A percentile compares a stretch with the other conserved stretches of the same genome.
phyloP scores from a whole-genome alignment of 2,888 invertebrate genomes.

The Dorcus hopei region DNA sequence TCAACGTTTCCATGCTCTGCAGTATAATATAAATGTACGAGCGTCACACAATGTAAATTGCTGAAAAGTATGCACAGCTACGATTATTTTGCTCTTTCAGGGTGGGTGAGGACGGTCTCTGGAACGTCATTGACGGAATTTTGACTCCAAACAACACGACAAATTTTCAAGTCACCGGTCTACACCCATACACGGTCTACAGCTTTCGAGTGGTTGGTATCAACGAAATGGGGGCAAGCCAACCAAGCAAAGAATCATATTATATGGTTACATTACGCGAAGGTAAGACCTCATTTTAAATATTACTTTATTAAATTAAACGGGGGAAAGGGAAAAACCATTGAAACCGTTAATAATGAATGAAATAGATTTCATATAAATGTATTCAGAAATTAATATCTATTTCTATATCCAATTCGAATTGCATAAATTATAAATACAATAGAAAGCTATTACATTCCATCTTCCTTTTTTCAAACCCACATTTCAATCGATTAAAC shows the following conservation, averaged over 20 bases:
- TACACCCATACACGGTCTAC: constrained; percentile 73
- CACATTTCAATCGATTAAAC: too few species aligned
- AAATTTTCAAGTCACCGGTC: constrained; percentile 61
- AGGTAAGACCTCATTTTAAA: constrained; percentile 52
- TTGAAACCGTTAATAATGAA: too few species aligned
- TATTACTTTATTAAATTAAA: too few species aligned
- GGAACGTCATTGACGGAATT: constrained; percentile 62
- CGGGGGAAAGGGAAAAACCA: too few species aligned
- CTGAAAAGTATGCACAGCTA: background rate
- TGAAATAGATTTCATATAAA: too few species aligned
- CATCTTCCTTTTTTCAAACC: too few species aligned
- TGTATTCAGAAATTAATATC: too few species aligned
- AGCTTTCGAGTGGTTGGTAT: constrained; percentile 70
- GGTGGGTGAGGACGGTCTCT: constrained; percentile 66
- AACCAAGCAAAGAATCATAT: constrained; percentile 67
- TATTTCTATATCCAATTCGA: too few species aligned
- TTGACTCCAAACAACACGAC: constrained; percentile 63
- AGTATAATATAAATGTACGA: background rate
- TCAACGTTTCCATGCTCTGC: too few species aligned
- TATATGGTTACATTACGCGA: constrained; percentile 72
- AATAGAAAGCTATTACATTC: too few species aligned
- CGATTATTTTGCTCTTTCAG: constrained; percentile 47
- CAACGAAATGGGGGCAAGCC: constrained; percentile 67
- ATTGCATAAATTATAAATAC: too few species aligned
- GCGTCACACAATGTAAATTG: background rate